Percentiles rank a stretch among this genome's conserved stretches.
Conservation (phyloP, 1,140 invertebrate species). For the Penaeus indicus region DNA sequence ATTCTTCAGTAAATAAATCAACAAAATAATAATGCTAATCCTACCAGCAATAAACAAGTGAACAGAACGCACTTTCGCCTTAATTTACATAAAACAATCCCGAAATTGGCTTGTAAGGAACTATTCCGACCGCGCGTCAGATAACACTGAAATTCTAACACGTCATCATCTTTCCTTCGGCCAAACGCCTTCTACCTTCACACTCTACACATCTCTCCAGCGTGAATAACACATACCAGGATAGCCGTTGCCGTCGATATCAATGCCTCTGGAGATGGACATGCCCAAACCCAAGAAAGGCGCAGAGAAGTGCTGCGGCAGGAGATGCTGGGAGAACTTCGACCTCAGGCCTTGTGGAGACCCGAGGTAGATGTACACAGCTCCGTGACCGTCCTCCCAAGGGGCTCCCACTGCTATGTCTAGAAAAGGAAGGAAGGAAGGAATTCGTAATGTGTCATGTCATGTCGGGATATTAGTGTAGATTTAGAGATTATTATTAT, state of each 20-base stretch:
- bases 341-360: conserved; percentile 66
- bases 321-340: conserved; percentile 63
- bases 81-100: too few relatives aligned
- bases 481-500: too few relatives aligned
- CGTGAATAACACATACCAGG: conserved; percentile 51
- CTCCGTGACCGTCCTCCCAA: conserved; percentile 72
- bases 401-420: conserved; percentile 75
- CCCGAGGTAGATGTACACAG: conserved; percentile 75
- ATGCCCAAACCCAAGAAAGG: conserved; percentile 68
- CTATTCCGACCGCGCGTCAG: too few relatives aligned
- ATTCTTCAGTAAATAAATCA: too few relatives aligned
- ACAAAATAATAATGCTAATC: conserved; percentile 59
- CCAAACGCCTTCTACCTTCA: too few relatives aligned
- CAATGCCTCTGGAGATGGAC: conserved; percentile 67
- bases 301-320: conserved; percentile 35
- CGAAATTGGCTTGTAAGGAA: too few relatives aligned
- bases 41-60: conserved; percentile 38
- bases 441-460: too few relatives aligned
- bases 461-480: too few relatives aligned
- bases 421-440: conserved; percentile 57
- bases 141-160: too few relatives aligned
- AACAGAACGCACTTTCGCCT: too few relatives aligned
- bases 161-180: too few relatives aligned
- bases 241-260: conserved; percentile 71
- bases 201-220: too few relatives aligned